These are phyloP conservation scores for Drosophila lacicola DNA, from an alignment of 2,888 invertebrate species.

Conservation along the genomic window DNA sequence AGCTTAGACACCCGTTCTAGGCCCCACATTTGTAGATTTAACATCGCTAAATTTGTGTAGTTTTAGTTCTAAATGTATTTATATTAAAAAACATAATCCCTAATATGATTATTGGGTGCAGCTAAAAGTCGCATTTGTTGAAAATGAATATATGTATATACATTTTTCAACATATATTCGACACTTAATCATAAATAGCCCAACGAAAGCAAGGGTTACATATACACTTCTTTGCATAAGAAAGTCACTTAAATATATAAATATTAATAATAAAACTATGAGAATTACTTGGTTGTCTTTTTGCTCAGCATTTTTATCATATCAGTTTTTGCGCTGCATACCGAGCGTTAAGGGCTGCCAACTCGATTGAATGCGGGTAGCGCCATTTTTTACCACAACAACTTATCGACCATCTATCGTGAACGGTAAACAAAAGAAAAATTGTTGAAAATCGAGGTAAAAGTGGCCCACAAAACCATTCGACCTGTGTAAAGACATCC, in stretches of 20 bases:
- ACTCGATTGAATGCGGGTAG: background rate
- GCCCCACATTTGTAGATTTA: background rate
- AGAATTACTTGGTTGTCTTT: too few relatives aligned
- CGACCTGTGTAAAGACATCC: background rate
- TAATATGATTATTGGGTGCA: too few relatives aligned
- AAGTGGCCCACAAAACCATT: too few relatives aligned
- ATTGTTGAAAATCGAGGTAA: constrained; percentile 6
- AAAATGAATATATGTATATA: background rate
- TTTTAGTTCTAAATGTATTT: constrained; percentile 17
- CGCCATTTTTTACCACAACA: constrained; percentile 4
- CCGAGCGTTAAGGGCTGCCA: constrained; percentile 23
- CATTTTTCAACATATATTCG: background rate
- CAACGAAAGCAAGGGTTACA: too few relatives aligned
- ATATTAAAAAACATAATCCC: background rate
- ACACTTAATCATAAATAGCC: background rate
- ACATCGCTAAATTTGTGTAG: constrained; percentile 6
- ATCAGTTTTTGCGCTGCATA: background rate
- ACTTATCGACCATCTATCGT: constrained; percentile 23
- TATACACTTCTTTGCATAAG: too few relatives aligned
- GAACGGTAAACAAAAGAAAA: constrained; percentile 46
- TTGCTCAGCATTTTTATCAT: too few relatives aligned
- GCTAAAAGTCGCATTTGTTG: too few relatives aligned
- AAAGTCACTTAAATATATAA: too few relatives aligned
- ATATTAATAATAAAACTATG: too few relatives aligned
- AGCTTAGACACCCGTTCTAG: constrained; percentile 4